Evolutionary conservation across 2,113 vertebrate species (phyloP), one percentile per base, ranked within the genome.

Genomic region (Speoplatyrhinus poulsoni): DNA sequence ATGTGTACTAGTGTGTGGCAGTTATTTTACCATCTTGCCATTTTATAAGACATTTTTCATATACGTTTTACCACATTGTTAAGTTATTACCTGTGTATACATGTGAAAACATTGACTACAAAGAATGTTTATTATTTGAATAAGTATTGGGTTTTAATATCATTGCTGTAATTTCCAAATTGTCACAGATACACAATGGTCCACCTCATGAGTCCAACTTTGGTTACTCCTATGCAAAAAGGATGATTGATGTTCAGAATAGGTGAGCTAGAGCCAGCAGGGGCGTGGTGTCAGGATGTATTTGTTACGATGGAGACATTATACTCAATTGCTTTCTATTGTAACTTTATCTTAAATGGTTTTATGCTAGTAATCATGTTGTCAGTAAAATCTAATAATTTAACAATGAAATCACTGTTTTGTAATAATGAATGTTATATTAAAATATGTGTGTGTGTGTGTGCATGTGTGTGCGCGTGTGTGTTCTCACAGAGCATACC

Each of bases 171-270:
- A n/a, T 19, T 57, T 12, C 57, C 33, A 46, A 12, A 41, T 69
- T 16, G 76, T 16, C 19, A 26, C 79, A 98, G 96, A 94, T 98
- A 41, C 95, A 98, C 88, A 91, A 92, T 0, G 95, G 95, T 8
- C 93, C 94, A 0, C 96, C 96, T 0, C 96, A 98, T 49, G 83
- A 82, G 79, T 96, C 95, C 64, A 98, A 96, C 70, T 98, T 94
- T 0, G 95, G 96, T 3, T 98, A 98, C 70, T 94, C 95, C 0
- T 94, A 96, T 0, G 95, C 96, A 69, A 96, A 97, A 87, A 91
- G 96, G 77, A 95, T 97, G 94, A 96, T 97, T 0, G 96, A 97
- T 0, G 64, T 97, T 60, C 95, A 96, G 62, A 97, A 97, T 74
- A 94, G 93, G 96, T 96, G 47, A 58, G 50, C 41, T 57, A 3